Percentiles rank a stretch among this genome's conserved stretches.
Evolutionary conservation across 2,113 vertebrate species (phyloP).

Genomic region (Psittacara wagleri): DNA sequence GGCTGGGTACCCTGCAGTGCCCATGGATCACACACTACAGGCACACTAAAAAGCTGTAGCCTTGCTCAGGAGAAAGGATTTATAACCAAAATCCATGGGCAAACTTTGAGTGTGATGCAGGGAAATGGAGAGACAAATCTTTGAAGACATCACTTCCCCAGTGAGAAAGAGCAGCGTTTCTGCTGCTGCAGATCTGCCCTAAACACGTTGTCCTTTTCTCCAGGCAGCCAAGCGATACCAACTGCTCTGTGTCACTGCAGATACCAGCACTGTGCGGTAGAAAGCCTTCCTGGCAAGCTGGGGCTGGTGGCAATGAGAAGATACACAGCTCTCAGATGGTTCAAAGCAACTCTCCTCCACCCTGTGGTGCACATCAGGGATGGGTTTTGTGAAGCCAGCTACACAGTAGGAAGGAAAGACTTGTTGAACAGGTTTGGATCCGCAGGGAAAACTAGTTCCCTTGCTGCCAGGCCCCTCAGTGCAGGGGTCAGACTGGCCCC

Average conservation of each 20-base stretch:
- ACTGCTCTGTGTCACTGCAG: fast-evolving
- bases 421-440: background rate
- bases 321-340: background rate
- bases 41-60: background rate
- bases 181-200: background rate
- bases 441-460: background rate
- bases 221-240: background rate
- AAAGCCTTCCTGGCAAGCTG: background rate
- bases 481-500: background rate
- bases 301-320: background rate
- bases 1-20: fast-evolving
- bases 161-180: background rate
- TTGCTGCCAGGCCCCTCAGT: background rate
- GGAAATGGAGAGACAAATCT: background rate
- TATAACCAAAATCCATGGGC: background rate
- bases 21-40: background rate
- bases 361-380: background rate
- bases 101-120: background rate
- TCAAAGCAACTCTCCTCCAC: background rate
- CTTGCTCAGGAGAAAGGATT: background rate
- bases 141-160: background rate
- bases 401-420: background rate
- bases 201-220: background rate
- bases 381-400: background rate
- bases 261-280: fast-evolving